These are phyloP conservation scores for Nasonia giraulti DNA, from an alignment of 1,140 invertebrate genomes.

Conservation along the genomic window DNA sequence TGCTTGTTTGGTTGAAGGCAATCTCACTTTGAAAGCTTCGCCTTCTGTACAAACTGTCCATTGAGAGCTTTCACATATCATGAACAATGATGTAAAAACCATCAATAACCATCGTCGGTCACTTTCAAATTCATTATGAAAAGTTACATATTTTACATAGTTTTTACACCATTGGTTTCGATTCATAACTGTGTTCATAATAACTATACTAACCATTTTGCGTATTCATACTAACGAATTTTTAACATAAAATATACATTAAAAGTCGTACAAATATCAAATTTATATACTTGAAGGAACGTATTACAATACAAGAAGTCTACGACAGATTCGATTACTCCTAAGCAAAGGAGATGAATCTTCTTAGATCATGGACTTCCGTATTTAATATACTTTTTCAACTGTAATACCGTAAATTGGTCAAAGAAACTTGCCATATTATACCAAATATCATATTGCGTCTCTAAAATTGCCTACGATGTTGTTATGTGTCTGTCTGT, in stretches of 20 bases:
- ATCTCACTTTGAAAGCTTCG: neutral
- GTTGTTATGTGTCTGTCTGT: conserved; percentile 72
- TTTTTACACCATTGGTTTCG: neutral
- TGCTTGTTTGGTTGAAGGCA: neutral
- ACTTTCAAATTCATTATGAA: neutral
- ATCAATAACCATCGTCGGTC: neutral
- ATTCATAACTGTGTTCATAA: neutral
- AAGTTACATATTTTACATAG: neutral
- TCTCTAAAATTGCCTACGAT: conserved; percentile 50
- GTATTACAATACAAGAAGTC: neutral
- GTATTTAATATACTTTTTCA: neutral
- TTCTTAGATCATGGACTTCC: neutral
- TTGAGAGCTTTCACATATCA: neutral
- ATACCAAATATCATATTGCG: neutral
- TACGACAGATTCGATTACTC: neutral
- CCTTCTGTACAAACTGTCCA: neutral
- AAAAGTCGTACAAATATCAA: neutral
- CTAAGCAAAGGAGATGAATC: neutral
- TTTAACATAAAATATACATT: neutral
- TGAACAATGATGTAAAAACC: conserved; percentile 11
- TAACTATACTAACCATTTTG: neutral
- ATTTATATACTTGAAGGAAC: neutral
- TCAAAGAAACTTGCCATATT: neutral
- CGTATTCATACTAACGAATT: neutral
- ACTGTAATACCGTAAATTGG: neutral